Percentiles rank a stretch among this genome's conserved stretches.
Conservation (phyloP, 2,797 vertebrate genomes). For the Chloroceryle amazona region DNA sequence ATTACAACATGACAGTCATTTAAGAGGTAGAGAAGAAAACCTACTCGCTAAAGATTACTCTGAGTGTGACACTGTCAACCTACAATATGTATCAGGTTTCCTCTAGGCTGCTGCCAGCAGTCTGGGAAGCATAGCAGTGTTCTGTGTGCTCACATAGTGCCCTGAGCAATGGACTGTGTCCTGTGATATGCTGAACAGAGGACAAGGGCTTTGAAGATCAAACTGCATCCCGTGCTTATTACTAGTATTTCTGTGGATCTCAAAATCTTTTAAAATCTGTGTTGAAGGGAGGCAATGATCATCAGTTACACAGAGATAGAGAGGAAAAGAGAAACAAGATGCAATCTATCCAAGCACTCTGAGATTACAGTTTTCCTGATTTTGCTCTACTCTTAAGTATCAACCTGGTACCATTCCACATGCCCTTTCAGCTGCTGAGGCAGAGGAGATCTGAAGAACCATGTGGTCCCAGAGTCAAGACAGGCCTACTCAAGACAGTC, state of each 20-base stretch:
- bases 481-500: not conserved
- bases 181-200: not conserved
- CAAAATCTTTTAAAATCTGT: not conserved
- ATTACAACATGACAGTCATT: not conserved
- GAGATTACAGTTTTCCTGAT: not conserved
- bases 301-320: not conserved
- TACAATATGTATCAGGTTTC: not conserved
- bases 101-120: not conserved
- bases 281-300: not conserved
- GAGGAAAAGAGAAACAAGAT: not conserved
- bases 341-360: not conserved
- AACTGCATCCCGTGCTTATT: not conserved
- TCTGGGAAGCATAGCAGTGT: rapidly evolving
- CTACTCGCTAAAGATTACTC: not conserved
- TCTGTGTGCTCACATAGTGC: not conserved
- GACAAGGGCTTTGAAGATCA: not conserved
- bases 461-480: not conserved
- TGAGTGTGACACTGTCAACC: not conserved
- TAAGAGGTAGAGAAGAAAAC: not conserved
- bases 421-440: not conserved
- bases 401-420: not conserved
- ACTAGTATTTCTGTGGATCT: not conserved
- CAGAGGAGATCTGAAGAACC: not conserved
- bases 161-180: not conserved
- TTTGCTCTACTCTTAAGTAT: not conserved